Conservation (phyloP, 2,797 vertebrate species). For the Poliocrania exsul region DNA sequence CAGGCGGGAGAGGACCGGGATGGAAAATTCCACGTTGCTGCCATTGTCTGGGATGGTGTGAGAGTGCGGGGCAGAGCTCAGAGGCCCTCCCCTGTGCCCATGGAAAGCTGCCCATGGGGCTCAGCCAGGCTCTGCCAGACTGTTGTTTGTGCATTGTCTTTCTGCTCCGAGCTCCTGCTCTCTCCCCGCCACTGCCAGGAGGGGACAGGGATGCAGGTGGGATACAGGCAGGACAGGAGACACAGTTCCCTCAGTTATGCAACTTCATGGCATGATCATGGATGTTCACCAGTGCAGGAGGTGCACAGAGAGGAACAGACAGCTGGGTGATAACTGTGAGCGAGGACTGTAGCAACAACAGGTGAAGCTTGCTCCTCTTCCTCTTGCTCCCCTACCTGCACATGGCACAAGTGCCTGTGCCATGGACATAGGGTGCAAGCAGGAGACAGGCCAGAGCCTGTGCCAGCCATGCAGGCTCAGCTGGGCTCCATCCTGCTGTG, state of each 20-base stretch:
- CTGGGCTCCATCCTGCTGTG: neutral
- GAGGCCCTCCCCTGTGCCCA: neutral
- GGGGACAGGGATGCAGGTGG: neutral
- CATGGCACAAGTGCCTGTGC: fast-evolving
- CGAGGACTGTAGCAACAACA: neutral
- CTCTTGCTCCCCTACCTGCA: neutral
- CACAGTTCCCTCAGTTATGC: neutral
- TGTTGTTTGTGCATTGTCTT: neutral
- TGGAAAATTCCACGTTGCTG: constrained; percentile 57
- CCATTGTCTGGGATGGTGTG: neutral
- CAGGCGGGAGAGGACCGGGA: neutral
- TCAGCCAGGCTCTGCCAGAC: neutral
- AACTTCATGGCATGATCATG: fast-evolving
- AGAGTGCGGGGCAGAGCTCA: neutral
- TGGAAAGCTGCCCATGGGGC: neutral
- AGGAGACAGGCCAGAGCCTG: neutral
- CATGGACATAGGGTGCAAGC: fast-evolving
- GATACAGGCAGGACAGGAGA: fast-evolving
- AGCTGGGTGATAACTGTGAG: neutral
- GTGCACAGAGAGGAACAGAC: fast-evolving
- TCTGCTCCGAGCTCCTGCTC: neutral
- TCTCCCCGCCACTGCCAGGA: neutral
- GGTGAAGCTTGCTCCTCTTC: neutral
- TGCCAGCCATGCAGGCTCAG: fast-evolving
- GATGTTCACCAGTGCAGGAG: neutral